Percentiles rank a stretch among this genome's conserved stretches.
Evolutionary conservation across 2,888 invertebrate genomes (phyloP).

Genomic region (Acleris cristana): DNA sequence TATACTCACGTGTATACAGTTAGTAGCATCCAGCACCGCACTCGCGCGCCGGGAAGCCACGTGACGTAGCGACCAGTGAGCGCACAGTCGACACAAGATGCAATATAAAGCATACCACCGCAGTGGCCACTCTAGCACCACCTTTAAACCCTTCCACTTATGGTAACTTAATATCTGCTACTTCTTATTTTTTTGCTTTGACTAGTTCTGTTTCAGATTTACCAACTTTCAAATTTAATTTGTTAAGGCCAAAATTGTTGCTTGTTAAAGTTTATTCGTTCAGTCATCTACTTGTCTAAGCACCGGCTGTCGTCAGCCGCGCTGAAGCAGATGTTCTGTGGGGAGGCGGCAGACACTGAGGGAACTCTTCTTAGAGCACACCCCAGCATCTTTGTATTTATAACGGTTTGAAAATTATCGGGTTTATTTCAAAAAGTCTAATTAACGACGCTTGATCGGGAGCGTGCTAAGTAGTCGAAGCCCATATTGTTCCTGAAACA

Average conservation of each 20-base stretch:
- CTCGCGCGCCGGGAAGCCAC: constrained; percentile 85
- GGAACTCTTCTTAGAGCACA: constrained; percentile 73
- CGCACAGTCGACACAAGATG: constrained; percentile 84
- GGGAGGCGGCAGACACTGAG: constrained; percentile 64
- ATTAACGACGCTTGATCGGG: constrained; percentile 55
- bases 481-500: constrained; percentile 81
- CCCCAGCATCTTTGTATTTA: constrained; percentile 81
- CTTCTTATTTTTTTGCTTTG: constrained; percentile 60
- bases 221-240: constrained; percentile 42
- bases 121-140: constrained; percentile 69
- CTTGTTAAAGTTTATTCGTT: constrained; percentile 46
- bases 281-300: constrained; percentile 77
- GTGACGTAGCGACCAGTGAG: constrained; percentile 84
- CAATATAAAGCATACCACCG: constrained; percentile 83
- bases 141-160: constrained; percentile 52
- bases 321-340: constrained; percentile 67
- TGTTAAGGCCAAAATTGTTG: constrained; percentile 55
- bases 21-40: constrained; percentile 87
- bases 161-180: constrained; percentile 75
- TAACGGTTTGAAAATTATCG: constrained; percentile 58
- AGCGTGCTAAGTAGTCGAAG: constrained; percentile 54
- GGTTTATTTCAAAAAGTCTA: constrained; percentile 51
- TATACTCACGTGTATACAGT: constrained; percentile 87
- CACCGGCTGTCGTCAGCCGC: constrained; percentile 81
- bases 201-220: constrained; percentile 67